A percentile compares a stretch with the other conserved stretches of the same genome.
These are phyloP conservation scores for Torymus texanus DNA, from an alignment of 2,888 invertebrate genomes.

Conservation along the genomic window DNA sequence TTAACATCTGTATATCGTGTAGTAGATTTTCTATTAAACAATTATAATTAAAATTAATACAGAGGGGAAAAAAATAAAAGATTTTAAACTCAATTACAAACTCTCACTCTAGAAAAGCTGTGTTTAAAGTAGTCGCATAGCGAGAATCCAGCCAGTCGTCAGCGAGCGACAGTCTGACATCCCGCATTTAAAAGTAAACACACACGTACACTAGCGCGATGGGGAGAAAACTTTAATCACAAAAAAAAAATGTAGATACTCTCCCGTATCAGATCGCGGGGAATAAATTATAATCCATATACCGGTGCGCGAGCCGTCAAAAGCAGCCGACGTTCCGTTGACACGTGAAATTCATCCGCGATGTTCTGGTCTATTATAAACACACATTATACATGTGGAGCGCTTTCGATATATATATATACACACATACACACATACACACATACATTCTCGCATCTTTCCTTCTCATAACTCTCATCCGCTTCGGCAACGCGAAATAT, in stretches of 20 bases:
- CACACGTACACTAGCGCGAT: not conserved
- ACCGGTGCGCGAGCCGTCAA: conserved; percentile 2
- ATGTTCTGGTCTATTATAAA: too few relatives aligned
- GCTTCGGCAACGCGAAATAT: not conserved
- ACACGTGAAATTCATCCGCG: conserved; percentile 35
- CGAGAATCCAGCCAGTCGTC: not conserved
- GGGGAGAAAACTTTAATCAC: conserved; percentile 9
- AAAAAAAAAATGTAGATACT: conserved; percentile 17
- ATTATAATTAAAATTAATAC: too few relatives aligned
- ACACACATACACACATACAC: too few relatives aligned
- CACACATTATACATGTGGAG: too few relatives aligned
- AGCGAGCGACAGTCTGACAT: conserved; percentile 9
- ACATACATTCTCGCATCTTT: not conserved
- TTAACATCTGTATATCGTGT: too few relatives aligned
- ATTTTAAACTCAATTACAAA: conserved; percentile 11
- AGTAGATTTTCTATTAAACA: too few relatives aligned
- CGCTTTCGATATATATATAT: too few relatives aligned
- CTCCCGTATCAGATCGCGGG: conserved; percentile 10
- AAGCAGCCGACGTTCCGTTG: conserved; percentile 14
- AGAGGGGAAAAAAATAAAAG: not conserved
- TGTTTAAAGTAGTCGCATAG: not conserved
- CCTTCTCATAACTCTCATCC: not conserved
- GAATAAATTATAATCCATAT: conserved; percentile 37
- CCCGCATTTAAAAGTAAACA: not conserved
- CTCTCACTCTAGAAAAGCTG: conserved; percentile 20